These are phyloP conservation scores for Spodoptera litura DNA, from an alignment of 1,140 invertebrate genomes.

Conservation along the genomic window DNA sequence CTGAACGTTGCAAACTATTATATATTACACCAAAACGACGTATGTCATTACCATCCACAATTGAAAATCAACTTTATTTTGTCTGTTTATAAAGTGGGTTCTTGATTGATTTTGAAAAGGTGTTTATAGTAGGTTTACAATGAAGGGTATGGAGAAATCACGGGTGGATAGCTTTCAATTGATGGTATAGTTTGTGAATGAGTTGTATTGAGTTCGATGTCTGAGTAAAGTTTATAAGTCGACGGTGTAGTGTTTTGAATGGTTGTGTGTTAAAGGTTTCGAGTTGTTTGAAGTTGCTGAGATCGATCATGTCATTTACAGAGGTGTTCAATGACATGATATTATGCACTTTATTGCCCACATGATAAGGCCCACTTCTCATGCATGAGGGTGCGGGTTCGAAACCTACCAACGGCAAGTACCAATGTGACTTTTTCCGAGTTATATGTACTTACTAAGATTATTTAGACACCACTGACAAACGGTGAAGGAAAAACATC, in stretches of 20 bases:
- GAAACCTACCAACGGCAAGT: too few relatives aligned
- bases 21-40: background rate
- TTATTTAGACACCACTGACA: too few relatives aligned
- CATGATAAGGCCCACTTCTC: too few relatives aligned
- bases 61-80: slow-evolving; percentile 30
- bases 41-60: background rate
- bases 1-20: slow-evolving; percentile 49
- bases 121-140: slow-evolving; percentile 35
- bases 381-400: too few relatives aligned
- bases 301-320: background rate
- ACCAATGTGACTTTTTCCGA: too few relatives aligned
- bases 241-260: slow-evolving; percentile 1
- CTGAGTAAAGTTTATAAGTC: slow-evolving; percentile 16
- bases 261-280: slow-evolving; percentile 21
- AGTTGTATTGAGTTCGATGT: slow-evolving; percentile 56
- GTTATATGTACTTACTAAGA: too few relatives aligned
- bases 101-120: slow-evolving; percentile 6
- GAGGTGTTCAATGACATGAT: background rate
- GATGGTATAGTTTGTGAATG: slow-evolving; percentile 67
- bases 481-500: too few relatives aligned
- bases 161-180: slow-evolving; percentile 71
- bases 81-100: background rate
- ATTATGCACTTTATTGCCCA: too few relatives aligned
- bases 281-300: background rate
- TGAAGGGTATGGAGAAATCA: slow-evolving; percentile 60